These are phyloP conservation scores for Oscheius sp. DNA, from an alignment of 1,140 invertebrate species.

Conservation along the genomic window DNA sequence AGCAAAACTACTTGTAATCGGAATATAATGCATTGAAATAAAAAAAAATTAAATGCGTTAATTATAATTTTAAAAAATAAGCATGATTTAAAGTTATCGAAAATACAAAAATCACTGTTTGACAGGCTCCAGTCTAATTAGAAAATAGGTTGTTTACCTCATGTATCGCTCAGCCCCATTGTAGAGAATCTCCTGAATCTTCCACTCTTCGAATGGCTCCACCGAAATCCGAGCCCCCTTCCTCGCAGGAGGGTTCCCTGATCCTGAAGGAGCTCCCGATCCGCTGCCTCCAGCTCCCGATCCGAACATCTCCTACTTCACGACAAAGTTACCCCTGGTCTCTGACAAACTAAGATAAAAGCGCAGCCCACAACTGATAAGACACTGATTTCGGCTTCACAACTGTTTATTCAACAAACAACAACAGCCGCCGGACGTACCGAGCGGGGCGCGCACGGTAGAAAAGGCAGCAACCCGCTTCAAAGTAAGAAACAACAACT, in stretches of 20 bases:
- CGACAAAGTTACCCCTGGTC: too few relatives aligned
- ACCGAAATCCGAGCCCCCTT: slow-evolving; percentile 2
- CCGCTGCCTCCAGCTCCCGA: background rate
- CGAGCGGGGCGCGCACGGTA: slow-evolving; percentile 12
- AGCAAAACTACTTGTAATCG: too few relatives aligned
- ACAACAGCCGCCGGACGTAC: background rate
- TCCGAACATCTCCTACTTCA: too few relatives aligned
- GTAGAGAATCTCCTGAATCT: slow-evolving; percentile 4
- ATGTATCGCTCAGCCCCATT: background rate
- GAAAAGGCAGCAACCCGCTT: slow-evolving; percentile 24
- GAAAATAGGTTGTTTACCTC: background rate
- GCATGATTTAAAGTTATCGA: background rate
- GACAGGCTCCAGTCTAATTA: background rate
- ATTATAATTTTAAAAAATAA: background rate
- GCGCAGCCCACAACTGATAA: too few relatives aligned
- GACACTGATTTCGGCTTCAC: too few relatives aligned
- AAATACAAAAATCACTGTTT: background rate
- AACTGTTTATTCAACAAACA: too few relatives aligned
- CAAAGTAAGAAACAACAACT: slow-evolving; percentile 7
- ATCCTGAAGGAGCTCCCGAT: background rate
- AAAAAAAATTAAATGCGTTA: background rate
- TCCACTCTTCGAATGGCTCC: slow-evolving; percentile 14
- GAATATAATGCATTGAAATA: too few relatives aligned
- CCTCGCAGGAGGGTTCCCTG: background rate
- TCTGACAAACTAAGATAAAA: too few relatives aligned